Evolutionary conservation across 2,888 invertebrate genomes (phyloP), one percentile per base, ranked within the genome.

Genomic region (Perdita meconis): DNA sequence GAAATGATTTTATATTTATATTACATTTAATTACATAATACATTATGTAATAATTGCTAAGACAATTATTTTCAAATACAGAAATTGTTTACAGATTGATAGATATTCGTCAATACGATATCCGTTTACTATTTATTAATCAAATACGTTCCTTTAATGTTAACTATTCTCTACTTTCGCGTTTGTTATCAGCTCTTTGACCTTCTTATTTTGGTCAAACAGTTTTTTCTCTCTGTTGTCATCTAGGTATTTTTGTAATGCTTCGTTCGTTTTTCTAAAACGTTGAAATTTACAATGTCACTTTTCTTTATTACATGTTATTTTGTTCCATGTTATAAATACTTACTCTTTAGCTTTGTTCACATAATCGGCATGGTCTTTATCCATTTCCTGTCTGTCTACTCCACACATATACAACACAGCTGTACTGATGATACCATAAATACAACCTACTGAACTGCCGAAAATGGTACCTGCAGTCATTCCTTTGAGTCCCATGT

Each of bases 381-480:
- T 2, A 0, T 70, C 38, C 3, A 72, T 0, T 0, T 73, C 55
- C 0, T 70, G 24, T 6, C 78, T 42, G 0, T 65, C 5, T 4
- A 3, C 0, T 42, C 83, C 81, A 1, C 69, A 34, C 34, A 76
- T 0, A 6, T 42, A 66, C 24, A 81, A 53, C 5, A 81, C 0
- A 72, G 0, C 1, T 30, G 0, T 1, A 51, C 19, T 24, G 1
- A 34, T 0, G 2, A 90, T 76, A 1, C 96, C 96, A 56, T 94
- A 95, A 1, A 95, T 44, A 0, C 94, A 88, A 60, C 96, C 96
- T 66, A 96, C 88, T 0, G 90, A 86, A 5, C 94, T 92, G 60
- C 96, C 97, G 89, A 96, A 88, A 16, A 94, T 92, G 50, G 94
- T 94, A 6, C 97, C 97, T 40, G 96, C 95, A 2, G 95, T 81